phyloP scores from a whole-genome alignment of 2,113 vertebrate genomes.

The Cacatua alba region DNA sequence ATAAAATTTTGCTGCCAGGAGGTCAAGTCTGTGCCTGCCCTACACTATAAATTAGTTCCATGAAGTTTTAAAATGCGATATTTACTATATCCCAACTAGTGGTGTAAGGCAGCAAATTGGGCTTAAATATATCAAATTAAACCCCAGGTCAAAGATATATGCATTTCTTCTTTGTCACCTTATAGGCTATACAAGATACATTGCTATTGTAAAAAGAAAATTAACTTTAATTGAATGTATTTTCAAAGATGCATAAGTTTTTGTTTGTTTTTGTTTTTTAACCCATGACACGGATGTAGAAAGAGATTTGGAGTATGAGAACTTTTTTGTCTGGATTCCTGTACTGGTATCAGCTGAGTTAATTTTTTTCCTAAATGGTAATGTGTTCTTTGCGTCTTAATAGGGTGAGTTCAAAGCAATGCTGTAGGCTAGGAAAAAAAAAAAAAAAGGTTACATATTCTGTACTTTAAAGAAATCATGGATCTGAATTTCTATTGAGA shows the following conservation, averaged over 20 bases:
- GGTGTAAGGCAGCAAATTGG: conserved; percentile 29
- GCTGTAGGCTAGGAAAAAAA: not conserved
- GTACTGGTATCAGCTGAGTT: not conserved
- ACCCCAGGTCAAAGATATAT: not conserved
- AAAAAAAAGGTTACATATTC: not conserved
- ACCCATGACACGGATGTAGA: not conserved
- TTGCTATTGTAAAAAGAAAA: not conserved
- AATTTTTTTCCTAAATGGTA: not conserved
- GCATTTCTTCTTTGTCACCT: not conserved
- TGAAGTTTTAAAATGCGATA: conserved; percentile 74
- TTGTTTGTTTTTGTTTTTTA: not conserved
- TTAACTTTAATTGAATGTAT: not conserved
- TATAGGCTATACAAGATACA: not conserved
- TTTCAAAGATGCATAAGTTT: not conserved
- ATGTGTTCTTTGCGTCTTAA: not conserved
- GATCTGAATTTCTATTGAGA: not conserved
- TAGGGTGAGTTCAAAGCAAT: not conserved
- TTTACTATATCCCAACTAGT: conserved; percentile 46
- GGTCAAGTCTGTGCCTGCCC: conserved; percentile 73
- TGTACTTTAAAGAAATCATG: not conserved
- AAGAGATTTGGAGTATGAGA: not conserved
- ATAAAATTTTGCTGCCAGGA: conserved; percentile 77
- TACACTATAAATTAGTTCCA: conserved; percentile 74
- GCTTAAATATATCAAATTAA: conserved; percentile 67
- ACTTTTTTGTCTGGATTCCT: not conserved